These are phyloP conservation scores for Hydrolagus affinis DNA, from an alignment of 2,113 vertebrate species.

Conservation along the genomic window DNA sequence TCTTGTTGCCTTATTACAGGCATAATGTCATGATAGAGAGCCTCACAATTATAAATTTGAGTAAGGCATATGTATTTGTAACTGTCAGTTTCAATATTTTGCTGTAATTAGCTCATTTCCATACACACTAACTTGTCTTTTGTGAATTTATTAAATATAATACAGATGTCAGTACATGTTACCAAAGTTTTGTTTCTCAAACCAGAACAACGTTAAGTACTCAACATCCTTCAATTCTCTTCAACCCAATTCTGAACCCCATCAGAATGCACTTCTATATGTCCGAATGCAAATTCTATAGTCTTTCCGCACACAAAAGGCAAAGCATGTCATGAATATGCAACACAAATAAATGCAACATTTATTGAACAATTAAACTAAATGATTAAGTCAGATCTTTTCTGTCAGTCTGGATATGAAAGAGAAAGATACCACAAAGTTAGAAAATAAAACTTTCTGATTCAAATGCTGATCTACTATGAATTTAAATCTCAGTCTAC, in stretches of 20 bases:
- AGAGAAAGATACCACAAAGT: too few relatives aligned
- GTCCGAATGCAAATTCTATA: background rate
- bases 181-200: background rate
- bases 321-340: background rate
- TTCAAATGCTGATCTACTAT: too few relatives aligned
- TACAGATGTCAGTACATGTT: background rate
- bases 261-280: background rate
- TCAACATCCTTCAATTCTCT: background rate
- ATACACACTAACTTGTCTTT: background rate
- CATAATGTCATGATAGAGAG: background rate
- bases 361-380: background rate
- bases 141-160: background rate
- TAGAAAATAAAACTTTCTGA: too few relatives aligned
- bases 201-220: background rate
- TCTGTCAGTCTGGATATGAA: too few relatives aligned
- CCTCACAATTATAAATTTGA: background rate
- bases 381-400: background rate
- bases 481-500: too few relatives aligned
- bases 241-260: background rate
- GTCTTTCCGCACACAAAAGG: background rate
- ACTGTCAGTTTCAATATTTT: background rate
- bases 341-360: background rate
- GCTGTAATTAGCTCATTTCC: background rate
- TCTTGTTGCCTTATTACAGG: background rate
- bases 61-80: background rate